A percentile compares a stretch with the other conserved stretches of the same genome.
Evolutionary conservation across 2,888 invertebrate genomes (phyloP).

Genomic region (Himalopsyche japonica): DNA sequence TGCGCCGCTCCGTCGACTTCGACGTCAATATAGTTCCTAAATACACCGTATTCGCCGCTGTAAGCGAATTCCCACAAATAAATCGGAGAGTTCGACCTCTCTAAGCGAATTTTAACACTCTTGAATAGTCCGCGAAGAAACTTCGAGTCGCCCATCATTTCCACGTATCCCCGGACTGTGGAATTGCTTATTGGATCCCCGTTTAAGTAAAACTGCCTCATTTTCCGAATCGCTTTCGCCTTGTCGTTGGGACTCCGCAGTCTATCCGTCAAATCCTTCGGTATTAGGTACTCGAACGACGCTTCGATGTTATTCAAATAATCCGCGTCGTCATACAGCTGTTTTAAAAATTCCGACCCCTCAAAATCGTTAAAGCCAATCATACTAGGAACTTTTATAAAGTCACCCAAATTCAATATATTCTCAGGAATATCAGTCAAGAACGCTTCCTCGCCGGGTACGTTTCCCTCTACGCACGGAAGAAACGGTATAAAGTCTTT

Average conservation of each 20-base stretch:
- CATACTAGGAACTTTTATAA: slow-evolving; percentile 12
- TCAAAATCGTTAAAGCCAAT: slow-evolving; percentile 16
- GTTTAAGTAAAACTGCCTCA: slow-evolving; percentile 13
- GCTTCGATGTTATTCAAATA: background rate
- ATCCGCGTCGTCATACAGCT: background rate
- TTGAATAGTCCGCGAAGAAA: slow-evolving; percentile 11
- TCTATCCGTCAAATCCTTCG: background rate
- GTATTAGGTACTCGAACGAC: slow-evolving; percentile 5
- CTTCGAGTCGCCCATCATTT: slow-evolving; percentile 6
- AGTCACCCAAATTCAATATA: slow-evolving; percentile 43
- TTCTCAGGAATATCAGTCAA: slow-evolving; percentile 51
- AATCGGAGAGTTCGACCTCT: slow-evolving; percentile 7
- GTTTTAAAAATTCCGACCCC: slow-evolving; percentile 1
- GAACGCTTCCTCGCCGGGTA: slow-evolving; percentile 49
- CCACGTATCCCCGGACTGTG: background rate
- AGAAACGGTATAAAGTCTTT: slow-evolving; percentile 44
- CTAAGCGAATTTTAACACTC: slow-evolving; percentile 4
- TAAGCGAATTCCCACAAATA: slow-evolving; percentile 17
- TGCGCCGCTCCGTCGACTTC: slow-evolving; percentile 59
- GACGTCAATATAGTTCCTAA: slow-evolving; percentile 53
- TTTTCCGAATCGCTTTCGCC: background rate
- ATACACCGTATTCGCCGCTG: slow-evolving; percentile 45
- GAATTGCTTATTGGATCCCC: background rate
- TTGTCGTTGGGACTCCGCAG: background rate
- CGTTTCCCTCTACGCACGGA: slow-evolving; percentile 52